Conservation (phyloP, 2,888 invertebrate genomes). For the Nebria brevicollis region DNA sequence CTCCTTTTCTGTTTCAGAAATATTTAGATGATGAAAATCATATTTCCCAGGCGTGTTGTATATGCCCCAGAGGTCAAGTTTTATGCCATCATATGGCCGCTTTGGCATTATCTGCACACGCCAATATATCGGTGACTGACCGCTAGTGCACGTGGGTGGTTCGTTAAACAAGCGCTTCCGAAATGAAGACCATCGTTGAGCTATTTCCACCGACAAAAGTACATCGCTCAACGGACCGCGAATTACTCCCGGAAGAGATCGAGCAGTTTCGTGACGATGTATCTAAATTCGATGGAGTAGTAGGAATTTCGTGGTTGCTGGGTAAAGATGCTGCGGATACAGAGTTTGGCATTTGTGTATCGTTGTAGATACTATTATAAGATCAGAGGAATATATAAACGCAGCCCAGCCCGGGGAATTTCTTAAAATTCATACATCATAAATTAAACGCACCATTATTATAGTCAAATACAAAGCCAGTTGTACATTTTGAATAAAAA, state of each 20-base stretch:
- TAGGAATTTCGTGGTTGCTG: constrained; percentile 20
- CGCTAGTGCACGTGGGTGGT: neutral
- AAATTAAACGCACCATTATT: too few species aligned
- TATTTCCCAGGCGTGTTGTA: neutral
- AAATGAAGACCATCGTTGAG: constrained; percentile 14
- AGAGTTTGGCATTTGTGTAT: neutral
- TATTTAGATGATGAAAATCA: too few species aligned
- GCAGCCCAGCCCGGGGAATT: too few species aligned
- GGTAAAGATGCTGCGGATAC: neutral
- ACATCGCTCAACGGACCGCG: constrained; percentile 19
- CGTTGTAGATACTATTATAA: constrained; percentile 7
- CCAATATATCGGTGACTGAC: constrained; percentile 18
- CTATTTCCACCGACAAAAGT: constrained; percentile 7
- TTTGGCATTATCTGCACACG: too few species aligned
- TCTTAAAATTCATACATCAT: too few species aligned
- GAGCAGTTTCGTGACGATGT: neutral
- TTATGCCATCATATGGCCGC: too few species aligned
- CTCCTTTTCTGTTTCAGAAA: neutral
- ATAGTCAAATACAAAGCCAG: too few species aligned
- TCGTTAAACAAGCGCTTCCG: constrained; percentile 3
- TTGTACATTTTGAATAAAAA: too few species aligned
- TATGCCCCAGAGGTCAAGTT: constrained; percentile 20
- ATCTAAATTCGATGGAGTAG: too few species aligned
- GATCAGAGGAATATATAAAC: constrained; percentile 14
- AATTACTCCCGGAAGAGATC: constrained; percentile 11